A percentile compares a stretch with the other conserved stretches of the same genome.
Conservation (phyloP, 1,140 invertebrate genomes). For the Maniola jurtina region DNA sequence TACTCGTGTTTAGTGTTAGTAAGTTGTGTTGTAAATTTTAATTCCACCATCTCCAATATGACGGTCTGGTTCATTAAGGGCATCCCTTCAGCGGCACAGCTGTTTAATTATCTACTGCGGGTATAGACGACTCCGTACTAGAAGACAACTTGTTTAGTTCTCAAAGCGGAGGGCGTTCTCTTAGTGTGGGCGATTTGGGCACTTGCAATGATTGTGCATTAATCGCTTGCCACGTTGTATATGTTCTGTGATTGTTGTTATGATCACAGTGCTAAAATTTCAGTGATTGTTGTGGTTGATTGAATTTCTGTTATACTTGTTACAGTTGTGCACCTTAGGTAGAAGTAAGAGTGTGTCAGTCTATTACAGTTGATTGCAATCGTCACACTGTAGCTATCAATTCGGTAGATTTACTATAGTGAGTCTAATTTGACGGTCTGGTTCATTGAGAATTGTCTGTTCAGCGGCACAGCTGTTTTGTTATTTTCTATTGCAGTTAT, state of each 20-base stretch:
- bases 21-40: slow-evolving; percentile 16
- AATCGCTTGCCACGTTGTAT: too few relatives aligned
- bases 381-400: too few relatives aligned
- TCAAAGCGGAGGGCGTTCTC: slow-evolving; percentile 20
- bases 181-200: slow-evolving; percentile 30
- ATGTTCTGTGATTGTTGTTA: too few relatives aligned
- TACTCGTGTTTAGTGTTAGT: not conserved
- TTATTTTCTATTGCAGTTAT: slow-evolving; percentile 58
- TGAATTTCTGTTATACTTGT: too few relatives aligned
- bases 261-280: too few relatives aligned
- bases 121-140: slow-evolving; percentile 53
- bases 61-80: slow-evolving; percentile 21
- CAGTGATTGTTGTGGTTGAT: too few relatives aligned
- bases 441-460: slow-evolving; percentile 22
- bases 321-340: too few relatives aligned
- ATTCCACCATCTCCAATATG: slow-evolving; percentile 20
- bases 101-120: slow-evolving; percentile 66
- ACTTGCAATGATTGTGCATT: too few relatives aligned
- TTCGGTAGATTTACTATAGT: not conserved
- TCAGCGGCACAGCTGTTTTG: slow-evolving; percentile 62
- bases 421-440: slow-evolving; percentile 20
- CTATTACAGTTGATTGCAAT: too few relatives aligned
- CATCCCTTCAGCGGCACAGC: slow-evolving; percentile 47
- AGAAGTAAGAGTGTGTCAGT: too few relatives aligned
- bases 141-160: slow-evolving; percentile 54